Evolutionary conservation across 2,797 vertebrate genomes (phyloP).

Genomic region (Cuniculus paca): DNA sequence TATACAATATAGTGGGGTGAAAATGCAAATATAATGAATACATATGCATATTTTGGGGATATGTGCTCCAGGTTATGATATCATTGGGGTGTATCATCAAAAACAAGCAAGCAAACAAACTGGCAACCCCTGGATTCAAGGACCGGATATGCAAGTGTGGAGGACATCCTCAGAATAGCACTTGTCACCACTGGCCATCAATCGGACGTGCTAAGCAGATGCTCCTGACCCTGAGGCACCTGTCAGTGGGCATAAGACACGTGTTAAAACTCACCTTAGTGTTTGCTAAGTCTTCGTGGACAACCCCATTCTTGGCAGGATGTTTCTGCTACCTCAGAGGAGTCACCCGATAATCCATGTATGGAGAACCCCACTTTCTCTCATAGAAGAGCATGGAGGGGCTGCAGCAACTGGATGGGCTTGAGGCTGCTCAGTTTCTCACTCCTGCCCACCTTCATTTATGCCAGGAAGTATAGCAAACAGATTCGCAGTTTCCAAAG

Average conservation of each 20-base stretch:
- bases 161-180: neutral
- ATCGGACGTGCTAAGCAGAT: neutral
- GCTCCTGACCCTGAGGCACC: neutral
- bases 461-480: neutral
- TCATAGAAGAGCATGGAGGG: neutral
- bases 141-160: neutral
- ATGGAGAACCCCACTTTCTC: neutral
- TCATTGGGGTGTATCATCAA: neutral
- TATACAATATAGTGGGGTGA: neutral
- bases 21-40: neutral
- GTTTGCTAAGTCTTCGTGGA: neutral
- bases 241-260: neutral
- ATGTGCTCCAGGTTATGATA: neutral
- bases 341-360: neutral
- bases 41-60: neutral
- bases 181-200: neutral
- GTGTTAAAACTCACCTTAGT: slow-evolving; percentile 32
- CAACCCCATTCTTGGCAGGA: neutral
- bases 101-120: neutral
- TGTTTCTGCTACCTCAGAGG: slow-evolving; percentile 17
- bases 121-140: neutral
- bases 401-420: neutral
- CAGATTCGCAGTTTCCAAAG: neutral
- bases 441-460: neutral
- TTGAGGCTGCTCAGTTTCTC: neutral